phyloP scores from a whole-genome alignment of 2,113 vertebrate genomes.

The Mesoclemmys tuberculata region DNA sequence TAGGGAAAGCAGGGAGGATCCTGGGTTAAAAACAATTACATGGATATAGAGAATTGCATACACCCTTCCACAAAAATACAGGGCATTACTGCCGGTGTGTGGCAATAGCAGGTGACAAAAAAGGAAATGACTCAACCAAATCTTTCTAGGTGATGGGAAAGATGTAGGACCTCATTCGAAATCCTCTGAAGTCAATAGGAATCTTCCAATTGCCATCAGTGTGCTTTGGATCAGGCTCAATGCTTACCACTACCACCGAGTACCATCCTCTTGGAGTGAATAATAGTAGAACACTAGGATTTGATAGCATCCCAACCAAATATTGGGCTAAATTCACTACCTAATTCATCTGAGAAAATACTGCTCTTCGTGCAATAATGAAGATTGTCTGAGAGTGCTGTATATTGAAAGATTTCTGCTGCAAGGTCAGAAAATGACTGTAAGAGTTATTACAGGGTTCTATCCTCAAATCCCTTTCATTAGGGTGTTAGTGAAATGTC shows the following conservation, averaged over 20 bases:
- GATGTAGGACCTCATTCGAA: fast-evolving
- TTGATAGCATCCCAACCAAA: neutral
- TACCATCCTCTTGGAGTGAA: neutral
- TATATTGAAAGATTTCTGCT: neutral
- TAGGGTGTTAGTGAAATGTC: neutral
- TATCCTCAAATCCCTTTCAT: neutral
- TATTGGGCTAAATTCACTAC: neutral
- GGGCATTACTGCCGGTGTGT: fast-evolving
- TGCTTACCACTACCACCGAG: fast-evolving
- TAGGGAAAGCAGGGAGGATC: neutral
- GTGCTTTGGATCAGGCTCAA: neutral
- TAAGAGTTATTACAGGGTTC: neutral
- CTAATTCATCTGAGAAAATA: neutral
- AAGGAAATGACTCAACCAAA: neutral
- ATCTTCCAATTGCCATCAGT: neutral
- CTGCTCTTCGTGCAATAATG: neutral
- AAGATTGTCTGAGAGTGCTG: neutral
- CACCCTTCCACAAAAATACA: fast-evolving
- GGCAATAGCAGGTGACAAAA: neutral
- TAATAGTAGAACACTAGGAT: neutral
- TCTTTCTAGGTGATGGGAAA: neutral
- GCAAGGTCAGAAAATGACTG: neutral
- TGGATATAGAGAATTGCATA: neutral
- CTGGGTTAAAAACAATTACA: too few relatives aligned
- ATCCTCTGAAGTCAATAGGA: neutral